A percentile compares a stretch with the other conserved stretches of the same genome.
These are phyloP conservation scores for Tenthredo mesomela DNA, from an alignment of 2,888 invertebrate species.

Conservation along the genomic window DNA sequence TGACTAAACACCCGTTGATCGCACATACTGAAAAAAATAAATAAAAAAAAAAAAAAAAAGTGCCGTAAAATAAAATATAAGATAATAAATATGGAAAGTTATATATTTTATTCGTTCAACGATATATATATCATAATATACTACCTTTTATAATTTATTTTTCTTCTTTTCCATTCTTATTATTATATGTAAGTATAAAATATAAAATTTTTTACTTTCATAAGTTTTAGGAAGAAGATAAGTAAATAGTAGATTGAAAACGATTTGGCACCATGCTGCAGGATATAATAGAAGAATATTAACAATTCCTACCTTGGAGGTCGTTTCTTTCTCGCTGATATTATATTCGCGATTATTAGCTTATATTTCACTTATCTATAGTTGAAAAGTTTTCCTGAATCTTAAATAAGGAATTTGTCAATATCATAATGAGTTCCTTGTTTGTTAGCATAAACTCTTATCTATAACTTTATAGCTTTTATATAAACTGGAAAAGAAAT, in stretches of 20 bases:
- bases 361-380: background rate
- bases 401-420: too few relatives aligned
- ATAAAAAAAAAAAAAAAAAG: background rate
- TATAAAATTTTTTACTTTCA: background rate
- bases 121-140: background rate
- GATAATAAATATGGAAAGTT: background rate
- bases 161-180: background rate
- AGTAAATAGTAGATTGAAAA: background rate
- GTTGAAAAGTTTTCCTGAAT: background rate
- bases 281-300: background rate
- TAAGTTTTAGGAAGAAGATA: background rate
- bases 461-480: too few relatives aligned
- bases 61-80: background rate
- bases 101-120: background rate
- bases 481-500: too few relatives aligned
- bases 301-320: background rate
- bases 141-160: background rate
- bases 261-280: background rate
- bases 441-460: too few relatives aligned
- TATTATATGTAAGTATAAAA: background rate
- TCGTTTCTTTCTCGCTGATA: background rate
- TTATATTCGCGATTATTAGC: too few relatives aligned
- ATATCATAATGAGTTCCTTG: too few relatives aligned
- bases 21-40: background rate
- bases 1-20: constrained; percentile 15